Percentiles rank a stretch among this genome's conserved stretches.
phyloP scores from a whole-genome alignment of 2,113 vertebrate species.

The Silurus glanis region DNA sequence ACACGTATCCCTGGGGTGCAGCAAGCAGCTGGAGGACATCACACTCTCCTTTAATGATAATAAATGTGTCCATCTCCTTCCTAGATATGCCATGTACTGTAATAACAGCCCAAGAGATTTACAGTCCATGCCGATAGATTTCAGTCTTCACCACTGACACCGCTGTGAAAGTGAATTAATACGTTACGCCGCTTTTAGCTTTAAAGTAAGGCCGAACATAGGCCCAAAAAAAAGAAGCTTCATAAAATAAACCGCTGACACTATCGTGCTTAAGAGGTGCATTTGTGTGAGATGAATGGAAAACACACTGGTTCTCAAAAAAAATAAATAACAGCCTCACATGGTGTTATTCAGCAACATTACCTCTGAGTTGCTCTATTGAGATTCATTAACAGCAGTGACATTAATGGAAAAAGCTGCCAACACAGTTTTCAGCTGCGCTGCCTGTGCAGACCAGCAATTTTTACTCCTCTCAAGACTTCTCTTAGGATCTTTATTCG shows the following conservation, averaged over 20 bases:
- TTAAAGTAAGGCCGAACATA: conserved; percentile 26
- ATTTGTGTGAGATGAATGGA: conserved; percentile 23
- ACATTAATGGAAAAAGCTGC: conserved; percentile 67
- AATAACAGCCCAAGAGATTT: conserved; percentile 49
- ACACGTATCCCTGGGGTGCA: conserved; percentile 32
- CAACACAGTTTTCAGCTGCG: conserved; percentile 57
- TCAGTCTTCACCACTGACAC: conserved; percentile 3
- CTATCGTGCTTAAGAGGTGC: not conserved
- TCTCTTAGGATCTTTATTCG: conserved; percentile 59
- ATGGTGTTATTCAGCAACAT: conserved; percentile 63
- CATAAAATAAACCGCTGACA: conserved; percentile 13
- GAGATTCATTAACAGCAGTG: conserved; percentile 59
- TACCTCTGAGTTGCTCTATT: conserved; percentile 48
- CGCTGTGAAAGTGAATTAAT: conserved; percentile 16
- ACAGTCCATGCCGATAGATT: not conserved
- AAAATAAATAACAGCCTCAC: conserved; percentile 42
- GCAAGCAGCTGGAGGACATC: conserved; percentile 28
- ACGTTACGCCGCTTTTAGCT: conserved; percentile 17
- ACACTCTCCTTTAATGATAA: conserved; percentile 45
- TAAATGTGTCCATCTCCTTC: conserved; percentile 46
- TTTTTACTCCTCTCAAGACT: conserved; percentile 42
- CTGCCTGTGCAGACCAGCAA: conserved; percentile 28
- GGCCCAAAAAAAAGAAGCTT: not conserved
- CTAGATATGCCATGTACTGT: conserved; percentile 28
- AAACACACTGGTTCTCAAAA: conserved; percentile 24